Percentiles rank a stretch among this genome's conserved stretches.
phyloP scores from a whole-genome alignment of 2,797 vertebrate genomes.

The Ceryle rudis region DNA sequence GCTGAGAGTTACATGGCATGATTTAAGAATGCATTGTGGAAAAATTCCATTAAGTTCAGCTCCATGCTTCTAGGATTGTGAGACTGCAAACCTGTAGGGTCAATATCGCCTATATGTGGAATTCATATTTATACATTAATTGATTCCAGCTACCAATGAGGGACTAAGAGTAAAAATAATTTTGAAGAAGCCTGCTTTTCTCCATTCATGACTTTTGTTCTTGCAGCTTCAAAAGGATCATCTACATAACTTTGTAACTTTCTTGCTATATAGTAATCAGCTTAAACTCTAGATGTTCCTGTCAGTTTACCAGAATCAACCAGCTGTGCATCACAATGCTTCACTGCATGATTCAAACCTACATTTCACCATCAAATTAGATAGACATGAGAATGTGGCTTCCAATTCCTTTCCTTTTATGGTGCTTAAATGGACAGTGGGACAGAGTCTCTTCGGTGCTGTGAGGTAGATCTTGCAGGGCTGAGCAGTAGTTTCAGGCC shows the following conservation, averaged over 20 bases:
- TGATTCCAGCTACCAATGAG: not conserved
- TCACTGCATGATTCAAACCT: not conserved
- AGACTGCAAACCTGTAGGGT: not conserved
- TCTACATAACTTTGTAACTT: not conserved
- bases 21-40: not conserved
- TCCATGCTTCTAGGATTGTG: not conserved
- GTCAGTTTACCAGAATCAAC: not conserved
- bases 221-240: not conserved
- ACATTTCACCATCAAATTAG: not conserved
- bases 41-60: not conserved
- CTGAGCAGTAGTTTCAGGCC: not conserved
- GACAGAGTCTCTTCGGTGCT: not conserved
- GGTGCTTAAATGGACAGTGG: not conserved
- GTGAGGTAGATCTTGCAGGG: not conserved
- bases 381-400: not conserved
- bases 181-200: not conserved
- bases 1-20: not conserved
- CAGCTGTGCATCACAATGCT: not conserved
- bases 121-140: not conserved
- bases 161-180: not conserved
- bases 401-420: not conserved
- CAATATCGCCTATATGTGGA: not conserved
- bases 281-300: not conserved
- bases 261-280: not conserved
- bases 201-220: not conserved